phyloP scores from a whole-genome alignment of 1,140 invertebrate genomes.

The Philotrypesis tridentata region DNA sequence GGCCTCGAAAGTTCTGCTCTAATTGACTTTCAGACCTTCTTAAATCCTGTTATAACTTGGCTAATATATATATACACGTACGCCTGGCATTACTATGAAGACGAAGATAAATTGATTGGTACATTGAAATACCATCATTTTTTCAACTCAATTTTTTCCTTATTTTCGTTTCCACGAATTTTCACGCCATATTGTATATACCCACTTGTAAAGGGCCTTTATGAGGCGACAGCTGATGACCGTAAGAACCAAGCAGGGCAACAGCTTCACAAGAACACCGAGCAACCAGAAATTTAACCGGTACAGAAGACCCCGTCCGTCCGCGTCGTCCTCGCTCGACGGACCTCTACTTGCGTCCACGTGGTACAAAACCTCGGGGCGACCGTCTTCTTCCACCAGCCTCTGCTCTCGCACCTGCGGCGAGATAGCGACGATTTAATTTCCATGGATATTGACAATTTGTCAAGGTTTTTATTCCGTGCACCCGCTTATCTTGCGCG shows the following conservation, averaged over 20 bases:
- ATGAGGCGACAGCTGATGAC: conserved; percentile 88
- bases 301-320: conserved; percentile 73
- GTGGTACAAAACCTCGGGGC: conserved; percentile 57
- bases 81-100: no score
- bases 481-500: no score
- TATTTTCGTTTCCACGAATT: no score
- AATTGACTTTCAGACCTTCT: no score
- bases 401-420: conserved; percentile 56
- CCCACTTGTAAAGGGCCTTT: conserved; percentile 77
- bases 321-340: conserved; percentile 61
- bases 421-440: not conserved
- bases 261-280: conserved; percentile 86
- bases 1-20: no score
- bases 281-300: conserved; percentile 92
- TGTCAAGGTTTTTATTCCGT: no score
- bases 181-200: not conserved
- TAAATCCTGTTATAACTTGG: no score
- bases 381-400: conserved; percentile 55
- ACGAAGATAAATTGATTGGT: no score
- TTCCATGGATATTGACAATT: not conserved
- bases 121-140: no score
- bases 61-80: no score
- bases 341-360: conserved; percentile 55
- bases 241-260: conserved; percentile 89
- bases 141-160: no score